These are phyloP conservation scores for Dascillus cervinus DNA, from an alignment of 2,888 invertebrate genomes.

Conservation along the genomic window DNA sequence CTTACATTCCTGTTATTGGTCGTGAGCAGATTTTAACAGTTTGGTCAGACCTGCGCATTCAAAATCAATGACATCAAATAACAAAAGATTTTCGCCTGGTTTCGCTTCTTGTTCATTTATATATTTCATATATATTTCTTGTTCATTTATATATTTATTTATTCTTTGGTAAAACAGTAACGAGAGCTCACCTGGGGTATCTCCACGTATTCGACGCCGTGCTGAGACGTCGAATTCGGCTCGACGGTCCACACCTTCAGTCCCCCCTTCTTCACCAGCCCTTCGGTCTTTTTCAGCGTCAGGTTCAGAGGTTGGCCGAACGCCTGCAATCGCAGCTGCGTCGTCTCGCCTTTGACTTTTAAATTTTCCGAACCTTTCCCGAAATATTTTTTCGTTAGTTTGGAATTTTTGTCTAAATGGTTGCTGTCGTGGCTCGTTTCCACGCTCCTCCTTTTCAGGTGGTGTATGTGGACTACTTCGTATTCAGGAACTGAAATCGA, in stretches of 20 bases:
- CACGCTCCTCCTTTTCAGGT: conserved; percentile 45
- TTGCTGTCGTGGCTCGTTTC: conserved; percentile 11
- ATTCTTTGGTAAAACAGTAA: conserved; percentile 5
- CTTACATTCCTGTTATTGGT: too few species aligned
- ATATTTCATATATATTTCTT: neutral
- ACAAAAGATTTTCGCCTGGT: conserved; percentile 7
- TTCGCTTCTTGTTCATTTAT: conserved; percentile 1
- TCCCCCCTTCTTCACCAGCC: conserved; percentile 68
- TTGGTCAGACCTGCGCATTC: too few species aligned
- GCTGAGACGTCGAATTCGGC: conserved; percentile 67
- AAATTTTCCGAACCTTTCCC: conserved; percentile 25
- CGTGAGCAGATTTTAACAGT: too few species aligned
- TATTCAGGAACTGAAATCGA: conserved; percentile 65
- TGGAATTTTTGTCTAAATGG: conserved; percentile 22
- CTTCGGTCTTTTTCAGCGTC: conserved; percentile 65
- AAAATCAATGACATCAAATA: too few species aligned
- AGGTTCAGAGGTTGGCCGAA: conserved; percentile 72
- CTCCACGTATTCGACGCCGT: conserved; percentile 73
- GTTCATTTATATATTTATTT: too few species aligned
- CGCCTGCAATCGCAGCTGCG: conserved; percentile 59
- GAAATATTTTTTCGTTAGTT: conserved; percentile 16
- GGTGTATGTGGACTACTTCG: conserved; percentile 70
- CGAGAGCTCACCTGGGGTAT: conserved; percentile 60
- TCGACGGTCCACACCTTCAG: conserved; percentile 76
- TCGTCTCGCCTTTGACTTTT: conserved; percentile 36